Base-by-base conservation (phyloP, 2,888 invertebrate species). In the Zaprionus bogoriensis region DNA sequence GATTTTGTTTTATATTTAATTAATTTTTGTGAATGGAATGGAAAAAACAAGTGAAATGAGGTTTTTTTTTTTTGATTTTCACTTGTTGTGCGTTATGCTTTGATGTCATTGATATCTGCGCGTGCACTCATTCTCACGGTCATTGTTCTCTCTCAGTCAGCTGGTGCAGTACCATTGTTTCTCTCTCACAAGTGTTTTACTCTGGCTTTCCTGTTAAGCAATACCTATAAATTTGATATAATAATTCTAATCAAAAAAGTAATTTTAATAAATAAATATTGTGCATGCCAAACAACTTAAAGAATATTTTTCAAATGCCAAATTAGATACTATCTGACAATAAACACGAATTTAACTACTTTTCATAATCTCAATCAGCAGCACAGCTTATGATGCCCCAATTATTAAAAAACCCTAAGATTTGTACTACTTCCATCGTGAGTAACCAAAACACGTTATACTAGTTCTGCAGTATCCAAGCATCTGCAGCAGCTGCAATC, bases 401-500 rank as follows among this genome's bases (percentile, higher is more conserved):
- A n/a, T n/a, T n/a, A n/a, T n/a, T n/a, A n/a, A n/a, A n/a, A n/a
- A n/a, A n/a, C n/a, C n/a, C n/a, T n/a, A n/a, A n/a, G n/a, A n/a
- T n/a, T n/a, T n/a, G n/a, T n/a, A n/a, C n/a, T n/a, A n/a, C n/a
- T n/a, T n/a, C n/a, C n/a, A n/a, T n/a, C n/a, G n/a, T n/a, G n/a
- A n/a, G n/a, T n/a, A n/a, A n/a, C n/a, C n/a, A n/a, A n/a, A n/a
- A n/a, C n/a, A 67, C 84, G 89, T 30, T 89, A 88, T 59, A n/a
- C n/a, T n/a, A 89, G 89, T 66, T 88, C 89, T 55, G 89, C 87
- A 27, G 86, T 88, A 46, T 77, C 86, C 27, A 70, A 57, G 41
- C 74, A 78, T 23, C 76, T 68, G 42, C 75, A 32, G 12, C 5
- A 32, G 5, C 14, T 6, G 14, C 5, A 32, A 32, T 12, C 67